phyloP scores from a whole-genome alignment of 2,888 invertebrate species.

The Caenorhabditis doughertyi region DNA sequence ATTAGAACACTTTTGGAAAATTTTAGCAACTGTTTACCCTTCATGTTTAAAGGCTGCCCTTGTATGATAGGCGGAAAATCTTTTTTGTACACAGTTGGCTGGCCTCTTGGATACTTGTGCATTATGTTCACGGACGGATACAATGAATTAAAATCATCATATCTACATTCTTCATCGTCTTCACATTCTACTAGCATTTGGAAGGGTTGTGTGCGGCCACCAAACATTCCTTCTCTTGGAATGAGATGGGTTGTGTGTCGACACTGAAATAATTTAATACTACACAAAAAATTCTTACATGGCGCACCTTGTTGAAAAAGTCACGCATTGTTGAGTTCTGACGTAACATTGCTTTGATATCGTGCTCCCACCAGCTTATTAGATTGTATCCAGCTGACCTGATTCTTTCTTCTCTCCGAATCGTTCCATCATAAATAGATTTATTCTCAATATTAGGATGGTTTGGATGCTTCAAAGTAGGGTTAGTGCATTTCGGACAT shows the following conservation, averaged over 20 bases:
- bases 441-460: background rate
- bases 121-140: constrained; percentile 6
- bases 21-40: background rate
- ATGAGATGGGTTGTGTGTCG: constrained; percentile 9
- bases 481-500: constrained; percentile 5
- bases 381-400: background rate
- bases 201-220: too few relatives aligned
- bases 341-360: background rate
- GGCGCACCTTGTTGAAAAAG: too few relatives aligned
- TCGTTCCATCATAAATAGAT: background rate
- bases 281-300: too few relatives aligned
- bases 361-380: background rate
- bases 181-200: too few relatives aligned
- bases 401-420: background rate
- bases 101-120: constrained; percentile 2
- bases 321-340: background rate
- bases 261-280: background rate
- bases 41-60: background rate
- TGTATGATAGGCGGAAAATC: background rate
- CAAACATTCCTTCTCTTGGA: constrained; percentile 3
- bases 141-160: too few relatives aligned
- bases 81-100: background rate
- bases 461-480: background rate
- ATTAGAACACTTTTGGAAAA: background rate
- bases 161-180: too few relatives aligned